These are phyloP conservation scores for Acipenser transmontanus DNA, from an alignment of 2,797 vertebrate genomes.

Conservation along the genomic window DNA sequence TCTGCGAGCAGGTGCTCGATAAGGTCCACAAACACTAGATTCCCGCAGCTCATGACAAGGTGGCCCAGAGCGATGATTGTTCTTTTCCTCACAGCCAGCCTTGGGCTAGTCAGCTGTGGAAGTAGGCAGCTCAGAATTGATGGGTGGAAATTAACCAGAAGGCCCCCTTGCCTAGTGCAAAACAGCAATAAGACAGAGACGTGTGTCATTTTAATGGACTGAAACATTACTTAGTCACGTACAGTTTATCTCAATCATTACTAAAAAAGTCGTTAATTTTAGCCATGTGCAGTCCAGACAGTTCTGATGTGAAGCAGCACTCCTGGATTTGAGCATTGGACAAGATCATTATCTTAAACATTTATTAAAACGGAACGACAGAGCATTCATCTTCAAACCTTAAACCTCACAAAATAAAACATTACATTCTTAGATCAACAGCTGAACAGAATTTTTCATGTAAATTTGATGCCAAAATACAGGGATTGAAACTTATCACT, in stretches of 20 bases:
- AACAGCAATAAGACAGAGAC: background rate
- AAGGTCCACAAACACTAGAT: conserved; percentile 95
- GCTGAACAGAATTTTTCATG: no score
- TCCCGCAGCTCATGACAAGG: conserved; percentile 97
- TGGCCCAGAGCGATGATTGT: conserved; percentile 97
- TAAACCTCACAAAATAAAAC: no score
- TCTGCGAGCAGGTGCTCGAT: conserved; percentile 95
- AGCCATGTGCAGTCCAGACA: no score
- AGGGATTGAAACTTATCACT: no score
- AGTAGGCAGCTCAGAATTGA: conserved; percentile 97
- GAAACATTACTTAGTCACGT: no score
- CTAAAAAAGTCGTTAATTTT: background rate
- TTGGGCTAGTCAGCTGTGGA: conserved; percentile 94
- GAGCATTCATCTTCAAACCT: no score
- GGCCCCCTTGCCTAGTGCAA: conserved; percentile 82
- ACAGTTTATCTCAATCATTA: background rate
- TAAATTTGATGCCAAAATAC: no score
- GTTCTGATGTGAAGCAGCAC: no score
- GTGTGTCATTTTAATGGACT: background rate
- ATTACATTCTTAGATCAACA: no score
- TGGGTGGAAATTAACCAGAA: conserved; percentile 97
- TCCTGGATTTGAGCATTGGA: no score
- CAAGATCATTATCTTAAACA: no score
- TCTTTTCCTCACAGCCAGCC: conserved; percentile 92
- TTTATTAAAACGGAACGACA: no score